Evolutionary conservation across 35 echinoderm and acorn worm species (phyloP).

Genomic region (Acanthaster planci): DNA sequence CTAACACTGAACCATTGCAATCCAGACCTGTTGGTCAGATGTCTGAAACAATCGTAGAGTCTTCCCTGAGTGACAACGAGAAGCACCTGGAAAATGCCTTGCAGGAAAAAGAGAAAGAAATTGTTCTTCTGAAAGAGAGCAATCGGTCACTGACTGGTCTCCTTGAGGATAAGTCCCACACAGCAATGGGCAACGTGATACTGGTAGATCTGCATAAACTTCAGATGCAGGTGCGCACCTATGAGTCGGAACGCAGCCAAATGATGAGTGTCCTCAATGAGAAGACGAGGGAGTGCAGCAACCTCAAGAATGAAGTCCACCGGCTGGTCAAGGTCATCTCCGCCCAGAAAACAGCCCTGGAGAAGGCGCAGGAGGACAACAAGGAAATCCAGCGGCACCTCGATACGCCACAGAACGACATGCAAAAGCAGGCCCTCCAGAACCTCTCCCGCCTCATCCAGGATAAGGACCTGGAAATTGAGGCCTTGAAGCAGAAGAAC

Average conservation of each 20-base stretch:
- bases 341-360: conserved; percentile 83
- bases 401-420: conserved; percentile 79
- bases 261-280: conserved; percentile 97
- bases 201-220: conserved; percentile 87
- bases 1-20: conserved; percentile 36
- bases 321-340: conserved; percentile 80
- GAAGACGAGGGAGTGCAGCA: conserved; percentile 96
- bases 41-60: conserved; percentile 28
- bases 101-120: conserved; percentile 82
- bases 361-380: conserved; percentile 89
- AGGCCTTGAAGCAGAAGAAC: conserved; percentile 87
- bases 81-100: conserved; percentile 91
- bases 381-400: conserved; percentile 63
- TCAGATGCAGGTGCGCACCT: conserved; percentile 83
- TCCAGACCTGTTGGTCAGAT: conserved; percentile 12
- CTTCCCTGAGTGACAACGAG: conserved; percentile 87
- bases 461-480: conserved; percentile 96
- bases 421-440: conserved; percentile 94
- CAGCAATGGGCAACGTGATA: conserved; percentile 66
- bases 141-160: conserved; percentile 54
- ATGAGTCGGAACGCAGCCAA: conserved; percentile 88
- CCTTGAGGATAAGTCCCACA: conserved; percentile 73
- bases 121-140: conserved; percentile 68
- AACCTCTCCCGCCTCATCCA: conserved; percentile 90
- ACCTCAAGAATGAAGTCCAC: conserved; percentile 96